These are phyloP conservation scores for Gnathonemus echidnorhynchus DNA, from an alignment of 2,113 vertebrate species.

Conservation along the genomic window DNA sequence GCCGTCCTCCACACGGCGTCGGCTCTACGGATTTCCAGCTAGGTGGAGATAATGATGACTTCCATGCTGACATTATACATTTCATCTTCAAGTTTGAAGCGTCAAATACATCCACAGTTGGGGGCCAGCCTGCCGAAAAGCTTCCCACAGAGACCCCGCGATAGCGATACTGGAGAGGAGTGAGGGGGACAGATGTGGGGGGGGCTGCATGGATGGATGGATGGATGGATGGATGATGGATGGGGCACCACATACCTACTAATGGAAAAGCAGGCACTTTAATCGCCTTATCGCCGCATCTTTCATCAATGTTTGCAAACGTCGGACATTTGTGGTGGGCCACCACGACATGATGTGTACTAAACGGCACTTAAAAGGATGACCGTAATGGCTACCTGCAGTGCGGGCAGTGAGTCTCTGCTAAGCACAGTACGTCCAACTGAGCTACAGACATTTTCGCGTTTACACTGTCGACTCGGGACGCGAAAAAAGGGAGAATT, in stretches of 20 bases:
- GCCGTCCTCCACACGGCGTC: conserved; percentile 23
- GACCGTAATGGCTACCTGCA: conserved; percentile 60
- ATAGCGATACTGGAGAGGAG: conserved; percentile 51
- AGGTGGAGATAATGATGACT: conserved; percentile 39
- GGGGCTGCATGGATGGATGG: conserved; percentile 17
- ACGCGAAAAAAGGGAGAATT: conserved; percentile 64
- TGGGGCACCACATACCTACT: conserved; percentile 31
- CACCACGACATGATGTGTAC: conserved; percentile 29
- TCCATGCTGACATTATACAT: conserved; percentile 65
- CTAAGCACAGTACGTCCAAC: conserved; percentile 47
- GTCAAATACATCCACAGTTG: conserved; percentile 78
- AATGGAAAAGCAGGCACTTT: conserved; percentile 36
- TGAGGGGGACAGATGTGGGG: conserved; percentile 15
- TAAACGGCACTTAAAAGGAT: conserved; percentile 39
- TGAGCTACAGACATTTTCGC: conserved; percentile 38
- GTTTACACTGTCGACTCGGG: conserved; percentile 36
- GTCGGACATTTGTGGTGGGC: conserved; percentile 24
- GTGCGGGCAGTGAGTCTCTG: conserved; percentile 49
- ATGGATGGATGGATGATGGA: conserved; percentile 9
- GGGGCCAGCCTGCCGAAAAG: conserved; percentile 81
- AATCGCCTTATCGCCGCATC: conserved; percentile 26
- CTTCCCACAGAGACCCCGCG: conserved; percentile 77
- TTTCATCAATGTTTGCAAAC: background rate
- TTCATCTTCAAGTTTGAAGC: conserved; percentile 81
- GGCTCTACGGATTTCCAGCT: conserved; percentile 36